Percentiles rank a stretch among this genome's conserved stretches.
Conservation (phyloP, 1,140 invertebrate species). For the Metopolophium dirhodum region DNA sequence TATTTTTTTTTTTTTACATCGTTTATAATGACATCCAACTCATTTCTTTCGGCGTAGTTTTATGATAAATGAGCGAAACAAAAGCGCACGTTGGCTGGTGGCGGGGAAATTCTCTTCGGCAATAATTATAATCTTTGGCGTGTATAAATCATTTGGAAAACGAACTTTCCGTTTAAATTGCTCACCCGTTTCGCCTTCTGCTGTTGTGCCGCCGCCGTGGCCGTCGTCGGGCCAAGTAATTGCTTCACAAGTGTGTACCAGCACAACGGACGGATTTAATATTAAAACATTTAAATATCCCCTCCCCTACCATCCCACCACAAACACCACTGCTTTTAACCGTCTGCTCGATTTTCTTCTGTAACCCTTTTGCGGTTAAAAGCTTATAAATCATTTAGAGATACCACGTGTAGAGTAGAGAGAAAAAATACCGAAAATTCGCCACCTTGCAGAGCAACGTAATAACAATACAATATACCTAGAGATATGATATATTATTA, state of each 20-base stretch:
- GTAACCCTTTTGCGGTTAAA: constrained; percentile 38
- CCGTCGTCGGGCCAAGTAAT: constrained; percentile 30
- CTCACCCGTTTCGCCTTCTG: constrained; percentile 29
- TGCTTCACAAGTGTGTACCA: constrained; percentile 44
- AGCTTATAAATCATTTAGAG: neutral
- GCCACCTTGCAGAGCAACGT: neutral
- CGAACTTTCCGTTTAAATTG: constrained; percentile 53
- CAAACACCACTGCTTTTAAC: neutral
- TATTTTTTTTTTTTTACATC: neutral
- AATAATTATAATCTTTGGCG: constrained; percentile 49
- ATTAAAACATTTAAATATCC: constrained; percentile 47
- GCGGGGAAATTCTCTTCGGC: neutral
- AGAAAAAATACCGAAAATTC: neutral
- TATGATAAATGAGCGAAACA: constrained; percentile 42
- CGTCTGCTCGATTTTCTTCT: neutral
- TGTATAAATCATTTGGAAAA: constrained; percentile 50
- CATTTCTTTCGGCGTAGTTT: neutral
- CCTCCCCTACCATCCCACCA: neutral
- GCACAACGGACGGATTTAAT: constrained; percentile 43
- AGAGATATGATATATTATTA: neutral
- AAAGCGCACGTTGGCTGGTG: neutral
- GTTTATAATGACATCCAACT: constrained; percentile 30
- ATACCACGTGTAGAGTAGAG: neutral
- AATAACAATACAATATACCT: neutral
- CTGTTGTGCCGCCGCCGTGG: neutral